phyloP scores from a whole-genome alignment of 2,797 vertebrate genomes.

The Gymnodraco acuticeps region DNA sequence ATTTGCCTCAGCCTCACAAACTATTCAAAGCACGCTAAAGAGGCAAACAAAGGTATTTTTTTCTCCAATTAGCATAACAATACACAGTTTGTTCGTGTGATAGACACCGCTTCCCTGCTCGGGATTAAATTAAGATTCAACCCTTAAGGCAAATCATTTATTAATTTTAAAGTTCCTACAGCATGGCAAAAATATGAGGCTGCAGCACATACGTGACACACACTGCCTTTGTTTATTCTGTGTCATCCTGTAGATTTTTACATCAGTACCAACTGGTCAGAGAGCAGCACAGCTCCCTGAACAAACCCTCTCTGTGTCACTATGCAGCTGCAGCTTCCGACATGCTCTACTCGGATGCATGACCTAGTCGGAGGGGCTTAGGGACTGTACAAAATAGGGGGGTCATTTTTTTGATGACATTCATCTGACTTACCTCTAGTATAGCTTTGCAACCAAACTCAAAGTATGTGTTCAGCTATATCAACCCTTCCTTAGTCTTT shows the following conservation, averaged over 20 bases:
- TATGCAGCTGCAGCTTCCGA: constrained; percentile 84
- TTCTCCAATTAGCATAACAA: background rate
- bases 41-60: background rate
- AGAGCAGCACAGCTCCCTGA: constrained; percentile 71
- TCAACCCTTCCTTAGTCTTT: background rate
- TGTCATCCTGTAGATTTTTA: constrained; percentile 62
- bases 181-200: constrained; percentile 8
- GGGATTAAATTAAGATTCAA: background rate
- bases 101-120: background rate
- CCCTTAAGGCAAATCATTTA: constrained; percentile 5
- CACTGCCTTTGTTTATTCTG: constrained; percentile 21
- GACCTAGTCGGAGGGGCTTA: constrained; percentile 78
- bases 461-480: background rate
- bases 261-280: constrained; percentile 83
- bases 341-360: constrained; percentile 81
- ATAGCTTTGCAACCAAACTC: constrained; percentile 19
- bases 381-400: constrained; percentile 53
- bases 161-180: constrained; percentile 27
- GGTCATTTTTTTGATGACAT: constrained; percentile 6
- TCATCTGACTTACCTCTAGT: background rate
- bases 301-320: constrained; percentile 87
- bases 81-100: background rate
- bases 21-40: background rate
- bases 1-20: background rate
- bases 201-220: constrained; percentile 24